A percentile compares a stretch with the other conserved stretches of the same genome.
Evolutionary conservation across 2,113 vertebrate genomes (phyloP).

Genomic region (Egretta garzetta): DNA sequence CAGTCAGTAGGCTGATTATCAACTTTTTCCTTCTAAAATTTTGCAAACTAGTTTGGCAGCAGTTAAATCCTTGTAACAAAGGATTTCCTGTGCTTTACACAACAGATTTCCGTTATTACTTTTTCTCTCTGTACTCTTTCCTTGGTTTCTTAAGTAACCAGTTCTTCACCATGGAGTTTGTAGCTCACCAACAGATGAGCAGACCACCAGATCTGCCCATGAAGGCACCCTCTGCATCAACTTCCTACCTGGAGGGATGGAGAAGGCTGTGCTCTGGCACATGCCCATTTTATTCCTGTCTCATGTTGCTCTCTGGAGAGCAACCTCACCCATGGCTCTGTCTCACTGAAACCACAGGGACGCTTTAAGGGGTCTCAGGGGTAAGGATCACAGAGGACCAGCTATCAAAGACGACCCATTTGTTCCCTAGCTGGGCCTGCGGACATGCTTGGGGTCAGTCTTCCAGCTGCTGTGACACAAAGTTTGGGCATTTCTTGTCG

Average conservation of each 20-base stretch:
- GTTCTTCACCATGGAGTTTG: background rate
- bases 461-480: background rate
- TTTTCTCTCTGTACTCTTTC: background rate
- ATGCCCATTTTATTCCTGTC: background rate
- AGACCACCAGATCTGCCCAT: background rate
- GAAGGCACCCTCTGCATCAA: background rate
- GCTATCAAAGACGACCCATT: background rate
- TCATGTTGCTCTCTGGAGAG: background rate
- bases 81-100: background rate
- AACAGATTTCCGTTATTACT: background rate
- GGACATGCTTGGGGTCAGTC: background rate
- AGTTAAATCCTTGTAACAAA: background rate
- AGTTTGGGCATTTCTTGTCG: background rate
- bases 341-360: background rate
- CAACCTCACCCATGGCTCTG: background rate
- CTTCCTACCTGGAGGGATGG: background rate
- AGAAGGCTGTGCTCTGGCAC: background rate
- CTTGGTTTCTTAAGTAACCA: background rate
- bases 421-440: background rate
- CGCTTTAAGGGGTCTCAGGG: background rate
- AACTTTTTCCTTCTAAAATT: background rate
- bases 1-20: background rate
- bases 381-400: background rate
- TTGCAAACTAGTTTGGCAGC: background rate
- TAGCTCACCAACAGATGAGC: background rate